These are phyloP conservation scores for Dermatemys mawii DNA, from an alignment of 2,113 vertebrate genomes.

Conservation along the genomic window DNA sequence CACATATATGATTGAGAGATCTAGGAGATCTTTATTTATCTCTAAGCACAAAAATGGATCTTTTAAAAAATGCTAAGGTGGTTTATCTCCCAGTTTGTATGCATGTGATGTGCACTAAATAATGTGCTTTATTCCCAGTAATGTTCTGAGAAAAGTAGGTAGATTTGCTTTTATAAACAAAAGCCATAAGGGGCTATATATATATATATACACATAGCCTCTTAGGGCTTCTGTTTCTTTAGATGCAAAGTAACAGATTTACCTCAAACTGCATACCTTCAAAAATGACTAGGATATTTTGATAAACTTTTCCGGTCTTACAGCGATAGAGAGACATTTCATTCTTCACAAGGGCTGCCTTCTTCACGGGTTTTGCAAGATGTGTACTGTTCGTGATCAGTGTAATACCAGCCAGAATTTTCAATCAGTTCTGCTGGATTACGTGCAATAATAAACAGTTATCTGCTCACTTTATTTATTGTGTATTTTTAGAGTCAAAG, in stretches of 20 bases:
- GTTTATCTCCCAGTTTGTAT: constrained; percentile 34
- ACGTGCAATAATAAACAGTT: constrained; percentile 79
- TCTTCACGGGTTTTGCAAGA: constrained; percentile 64
- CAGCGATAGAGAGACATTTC: constrained; percentile 58
- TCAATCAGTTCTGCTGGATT: constrained; percentile 74
- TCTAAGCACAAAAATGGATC: constrained; percentile 43
- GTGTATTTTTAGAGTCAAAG: constrained; percentile 3
- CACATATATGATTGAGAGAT: constrained; percentile 49
- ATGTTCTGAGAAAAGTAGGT: constrained; percentile 60
- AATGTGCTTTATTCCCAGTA: constrained; percentile 60
- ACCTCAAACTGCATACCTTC: constrained; percentile 75
- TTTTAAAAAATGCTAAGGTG: constrained; percentile 21
- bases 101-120: constrained; percentile 37
- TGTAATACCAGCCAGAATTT: constrained; percentile 66
- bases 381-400: constrained; percentile 48
- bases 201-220: constrained; percentile 26
- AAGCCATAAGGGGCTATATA: constrained; percentile 19
- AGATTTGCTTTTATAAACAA: constrained; percentile 65
- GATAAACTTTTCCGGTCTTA: constrained; percentile 73
- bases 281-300: constrained; percentile 58
- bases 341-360: constrained; percentile 62
- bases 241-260: constrained; percentile 67
- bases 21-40: constrained; percentile 63
- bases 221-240: constrained; percentile 61
- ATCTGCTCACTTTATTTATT: constrained; percentile 65